Evolutionary conservation across 1,140 invertebrate genomes (phyloP).

Genomic region (Saccostrea glomerata): DNA sequence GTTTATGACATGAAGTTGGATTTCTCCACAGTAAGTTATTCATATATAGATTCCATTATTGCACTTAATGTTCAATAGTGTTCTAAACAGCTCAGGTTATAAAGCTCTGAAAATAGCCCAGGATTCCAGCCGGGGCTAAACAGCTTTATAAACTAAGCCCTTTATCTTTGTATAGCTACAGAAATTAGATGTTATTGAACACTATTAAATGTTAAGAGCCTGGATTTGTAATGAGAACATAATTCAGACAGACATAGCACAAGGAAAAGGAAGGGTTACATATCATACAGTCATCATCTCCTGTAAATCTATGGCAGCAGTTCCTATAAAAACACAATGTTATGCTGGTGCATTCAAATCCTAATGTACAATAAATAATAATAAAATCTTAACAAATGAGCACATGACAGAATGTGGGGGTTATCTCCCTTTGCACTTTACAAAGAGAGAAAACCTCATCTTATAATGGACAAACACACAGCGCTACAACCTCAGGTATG

Average conservation of each 20-base stretch:
- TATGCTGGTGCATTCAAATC: background rate
- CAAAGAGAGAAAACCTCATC: background rate
- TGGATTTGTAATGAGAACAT: background rate
- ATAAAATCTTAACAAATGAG: background rate
- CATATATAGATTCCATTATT: background rate
- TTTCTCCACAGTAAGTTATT: background rate
- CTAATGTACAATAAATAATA: constrained; percentile 20
- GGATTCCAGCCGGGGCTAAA: background rate
- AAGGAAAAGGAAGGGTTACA: background rate
- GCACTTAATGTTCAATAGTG: constrained; percentile 19
- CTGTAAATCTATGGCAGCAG: background rate
- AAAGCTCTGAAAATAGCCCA: background rate
- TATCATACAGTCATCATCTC: background rate
- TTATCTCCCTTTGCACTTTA: background rate
- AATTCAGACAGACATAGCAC: background rate
- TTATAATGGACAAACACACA: background rate
- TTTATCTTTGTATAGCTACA: background rate
- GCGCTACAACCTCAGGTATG: background rate
- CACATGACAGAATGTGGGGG: background rate
- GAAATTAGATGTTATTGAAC: background rate
- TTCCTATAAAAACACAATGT: background rate
- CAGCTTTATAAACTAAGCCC: background rate
- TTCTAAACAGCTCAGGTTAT: background rate
- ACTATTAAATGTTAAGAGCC: constrained; percentile 26
- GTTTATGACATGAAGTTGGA: background rate